A percentile compares a stretch with the other conserved stretches of the same genome.
phyloP scores from a whole-genome alignment of 2,113 vertebrate genomes.

The Cynoglossus semilaevis region DNA sequence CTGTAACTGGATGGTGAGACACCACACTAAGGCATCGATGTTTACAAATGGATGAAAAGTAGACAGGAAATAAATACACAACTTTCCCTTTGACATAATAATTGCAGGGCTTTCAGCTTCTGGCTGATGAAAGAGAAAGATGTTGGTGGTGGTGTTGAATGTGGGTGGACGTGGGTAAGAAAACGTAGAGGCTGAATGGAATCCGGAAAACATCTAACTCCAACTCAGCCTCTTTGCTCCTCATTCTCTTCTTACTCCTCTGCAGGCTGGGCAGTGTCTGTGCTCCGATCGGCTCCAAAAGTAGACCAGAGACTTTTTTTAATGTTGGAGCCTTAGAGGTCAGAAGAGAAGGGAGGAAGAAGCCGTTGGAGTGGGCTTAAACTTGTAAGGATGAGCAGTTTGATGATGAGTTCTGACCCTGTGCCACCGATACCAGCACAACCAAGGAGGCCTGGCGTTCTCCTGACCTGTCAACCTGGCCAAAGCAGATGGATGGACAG shows the following conservation, averaged over 20 bases:
- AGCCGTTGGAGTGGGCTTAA: slow-evolving; percentile 22
- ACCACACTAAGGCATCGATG: slow-evolving; percentile 66
- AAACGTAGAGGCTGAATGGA: slow-evolving; percentile 26
- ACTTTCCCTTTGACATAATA: slow-evolving; percentile 21
- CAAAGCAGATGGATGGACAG: slow-evolving; percentile 37
- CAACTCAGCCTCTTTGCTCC: slow-evolving; percentile 13
- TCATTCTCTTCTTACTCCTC: slow-evolving; percentile 19
- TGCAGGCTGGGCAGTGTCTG: slow-evolving; percentile 45
- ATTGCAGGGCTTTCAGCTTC: slow-evolving; percentile 26
- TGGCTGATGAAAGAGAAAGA: slow-evolving; percentile 28
- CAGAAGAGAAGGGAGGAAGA: slow-evolving; percentile 15
- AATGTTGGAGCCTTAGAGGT: slow-evolving; percentile 8
- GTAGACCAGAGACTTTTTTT: slow-evolving; percentile 22
- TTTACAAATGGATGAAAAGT: slow-evolving; percentile 44
- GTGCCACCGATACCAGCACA: slow-evolving; percentile 16
- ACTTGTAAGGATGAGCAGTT: slow-evolving; percentile 32
- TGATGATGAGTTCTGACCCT: slow-evolving; percentile 32
- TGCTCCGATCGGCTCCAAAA: slow-evolving; percentile 36
- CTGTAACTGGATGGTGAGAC: slow-evolving; percentile 59
- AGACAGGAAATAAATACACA: slow-evolving; percentile 59
- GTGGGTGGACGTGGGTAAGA: slow-evolving; percentile 13
- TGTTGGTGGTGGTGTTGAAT: background rate
- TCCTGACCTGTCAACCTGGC: slow-evolving; percentile 22
- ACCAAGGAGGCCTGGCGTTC: slow-evolving; percentile 12
- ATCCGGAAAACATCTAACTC: slow-evolving; percentile 39